Base-by-base conservation (phyloP, 2,797 vertebrate species). In the Acestrorhynchus altus region DNA sequence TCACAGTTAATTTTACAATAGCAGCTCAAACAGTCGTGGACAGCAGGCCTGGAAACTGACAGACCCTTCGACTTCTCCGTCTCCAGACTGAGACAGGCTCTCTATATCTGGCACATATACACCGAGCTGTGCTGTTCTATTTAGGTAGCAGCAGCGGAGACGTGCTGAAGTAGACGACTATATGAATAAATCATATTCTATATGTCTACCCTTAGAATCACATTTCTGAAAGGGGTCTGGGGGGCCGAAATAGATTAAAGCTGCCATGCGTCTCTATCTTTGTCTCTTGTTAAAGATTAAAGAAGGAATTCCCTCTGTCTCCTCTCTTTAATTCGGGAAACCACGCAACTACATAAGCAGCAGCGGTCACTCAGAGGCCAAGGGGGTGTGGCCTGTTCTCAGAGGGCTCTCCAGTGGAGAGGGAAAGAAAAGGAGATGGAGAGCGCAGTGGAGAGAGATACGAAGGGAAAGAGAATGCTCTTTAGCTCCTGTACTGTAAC, bases 191-290 rank as follows among this genome's bases (percentile, higher is more conserved):
- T 61, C 40, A 88, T 85, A 28, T 60, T 26, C 26, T 63, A 61
- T 78, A 72, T 31, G 51, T 76, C 72, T 81, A 82, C 88, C 87
- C 85, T 60, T 80, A 39, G 77, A 78, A 84, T 88, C 84, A 86
- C 83, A 82, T 77, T 72, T 79, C 64, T 39, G 40, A 83, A 81
- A 80, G 79, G 39, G 75, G 81, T 76, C 79, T 75, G 11, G 80
- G 83, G 88, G 87, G 78, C 86, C 24, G 84, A 88, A 87, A 79
- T 84, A 35, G 80, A 80, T 81, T 35, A 80, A 84, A 74, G 75
- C 63, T 77, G 72, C 86, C 77, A 40, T 75, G 52, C 8, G 22
- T 69, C 71, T 63, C 65, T 7, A 16, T 57, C 13, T 15, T 15
- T 11, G 11, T 26, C 13, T 68, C 24, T 3, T 49, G 57, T 59